Evolutionary conservation across 2,888 invertebrate genomes (phyloP).

Genomic region (Acrobasis suavella): DNA sequence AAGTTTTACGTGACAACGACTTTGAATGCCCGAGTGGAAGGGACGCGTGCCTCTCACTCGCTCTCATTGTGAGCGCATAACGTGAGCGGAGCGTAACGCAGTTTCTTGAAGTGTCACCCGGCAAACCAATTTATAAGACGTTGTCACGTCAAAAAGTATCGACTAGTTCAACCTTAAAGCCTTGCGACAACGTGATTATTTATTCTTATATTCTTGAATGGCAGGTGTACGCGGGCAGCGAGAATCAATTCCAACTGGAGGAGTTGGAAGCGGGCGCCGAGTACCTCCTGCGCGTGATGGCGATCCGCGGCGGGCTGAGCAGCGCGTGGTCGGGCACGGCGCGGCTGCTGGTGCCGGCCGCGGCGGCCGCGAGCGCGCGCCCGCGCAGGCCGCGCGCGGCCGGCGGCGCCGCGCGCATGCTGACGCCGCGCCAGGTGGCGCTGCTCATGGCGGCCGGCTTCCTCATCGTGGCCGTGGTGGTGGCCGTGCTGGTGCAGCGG

Average conservation of each 20-base stretch:
- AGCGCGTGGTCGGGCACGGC: constrained; percentile 88
- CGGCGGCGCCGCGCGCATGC: constrained; percentile 79
- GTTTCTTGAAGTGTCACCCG: no score
- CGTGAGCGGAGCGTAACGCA: no score
- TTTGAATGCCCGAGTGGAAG: no score
- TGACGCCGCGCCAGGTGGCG: constrained; percentile 80
- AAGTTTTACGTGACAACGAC: no score
- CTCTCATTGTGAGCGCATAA: no score
- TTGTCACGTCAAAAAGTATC: no score
- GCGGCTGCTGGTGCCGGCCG: constrained; percentile 73
- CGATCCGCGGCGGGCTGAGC: constrained; percentile 85
- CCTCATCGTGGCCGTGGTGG: constrained; percentile 82
- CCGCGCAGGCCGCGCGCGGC: constrained; percentile 85
- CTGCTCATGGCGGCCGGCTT: constrained; percentile 83
- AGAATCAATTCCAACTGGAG: constrained; percentile 83
- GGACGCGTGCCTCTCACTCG: no score
- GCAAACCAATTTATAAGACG: no score
- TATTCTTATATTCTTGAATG: neutral
- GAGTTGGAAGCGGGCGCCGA: constrained; percentile 89
- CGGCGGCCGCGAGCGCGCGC: constrained; percentile 74
- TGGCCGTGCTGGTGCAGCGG: constrained; percentile 84
- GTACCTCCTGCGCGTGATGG: constrained; percentile 90
- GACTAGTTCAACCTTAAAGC: no score
- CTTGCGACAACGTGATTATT: no score
- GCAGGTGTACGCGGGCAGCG: constrained; percentile 86